Percentiles rank a stretch among this genome's conserved stretches.
Evolutionary conservation across 2,797 vertebrate species (phyloP).

Genomic region (Notamacropus eugenii): DNA sequence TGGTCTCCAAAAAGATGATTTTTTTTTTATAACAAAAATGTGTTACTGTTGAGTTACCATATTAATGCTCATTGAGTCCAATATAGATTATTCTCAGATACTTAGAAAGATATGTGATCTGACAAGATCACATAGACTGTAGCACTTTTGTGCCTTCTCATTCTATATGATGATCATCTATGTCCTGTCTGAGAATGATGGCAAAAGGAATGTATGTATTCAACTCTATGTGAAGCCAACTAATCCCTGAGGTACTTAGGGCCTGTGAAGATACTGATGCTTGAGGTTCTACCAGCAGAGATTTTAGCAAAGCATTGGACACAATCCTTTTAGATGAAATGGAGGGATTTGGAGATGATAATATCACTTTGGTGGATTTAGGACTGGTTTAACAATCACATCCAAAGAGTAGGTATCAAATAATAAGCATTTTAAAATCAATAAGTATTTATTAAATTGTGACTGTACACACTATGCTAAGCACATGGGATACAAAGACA

Average conservation of each 20-base stretch:
- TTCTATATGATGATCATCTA: not conserved
- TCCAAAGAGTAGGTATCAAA: not conserved
- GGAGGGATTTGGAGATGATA: not conserved
- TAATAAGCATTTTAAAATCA: not conserved
- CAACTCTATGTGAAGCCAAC: not conserved
- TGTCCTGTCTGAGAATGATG: not conserved
- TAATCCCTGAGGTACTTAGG: not conserved
- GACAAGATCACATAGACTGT: not conserved
- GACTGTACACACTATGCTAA: not conserved
- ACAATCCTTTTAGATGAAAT: not conserved
- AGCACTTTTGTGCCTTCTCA: not conserved
- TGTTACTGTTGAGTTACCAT: not conserved
- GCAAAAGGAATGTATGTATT: not conserved
- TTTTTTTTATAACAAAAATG: not conserved
- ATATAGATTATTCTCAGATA: not conserved
- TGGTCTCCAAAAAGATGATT: not conserved
- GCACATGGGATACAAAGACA: not conserved
- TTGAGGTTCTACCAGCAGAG: not conserved
- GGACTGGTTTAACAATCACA: not conserved
- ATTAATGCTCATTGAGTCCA: not conserved
- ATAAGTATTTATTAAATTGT: not conserved
- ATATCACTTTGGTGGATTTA: not conserved
- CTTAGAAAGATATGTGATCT: not conserved
- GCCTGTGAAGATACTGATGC: not conserved
- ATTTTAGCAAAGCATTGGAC: not conserved